phyloP scores from a whole-genome alignment of 2,888 invertebrate species.

The Chloroclysta siterata region DNA sequence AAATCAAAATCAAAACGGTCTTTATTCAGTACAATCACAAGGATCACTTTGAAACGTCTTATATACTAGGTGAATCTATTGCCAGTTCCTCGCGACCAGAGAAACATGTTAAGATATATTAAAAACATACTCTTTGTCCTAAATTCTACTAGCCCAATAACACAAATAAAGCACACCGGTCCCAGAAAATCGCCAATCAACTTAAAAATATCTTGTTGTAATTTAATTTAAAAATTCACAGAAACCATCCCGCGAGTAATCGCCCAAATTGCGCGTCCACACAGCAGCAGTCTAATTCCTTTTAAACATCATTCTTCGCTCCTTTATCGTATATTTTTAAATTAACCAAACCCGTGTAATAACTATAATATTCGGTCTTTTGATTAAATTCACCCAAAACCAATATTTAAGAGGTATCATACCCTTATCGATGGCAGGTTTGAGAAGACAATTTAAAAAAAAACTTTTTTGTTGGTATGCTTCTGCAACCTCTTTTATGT shows the following conservation, averaged over 20 bases:
- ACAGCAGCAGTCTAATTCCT: constrained; percentile 78
- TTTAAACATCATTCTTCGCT: constrained; percentile 79
- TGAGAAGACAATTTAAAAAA: constrained; percentile 55
- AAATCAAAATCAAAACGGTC: no score
- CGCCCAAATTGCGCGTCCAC: constrained; percentile 76
- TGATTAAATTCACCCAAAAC: constrained; percentile 81
- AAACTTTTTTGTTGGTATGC: constrained; percentile 44
- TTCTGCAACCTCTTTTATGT: constrained; percentile 38
- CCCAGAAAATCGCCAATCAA: constrained; percentile 57
- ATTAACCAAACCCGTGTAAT: constrained; percentile 74
- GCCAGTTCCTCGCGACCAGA: no score
- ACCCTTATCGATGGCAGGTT: constrained; percentile 52
- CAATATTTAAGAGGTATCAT: constrained; percentile 81
- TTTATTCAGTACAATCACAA: no score
- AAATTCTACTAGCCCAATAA: not conserved
- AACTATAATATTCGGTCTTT: constrained; percentile 74
- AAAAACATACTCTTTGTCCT: no score
- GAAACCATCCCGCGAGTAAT: constrained; percentile 74
- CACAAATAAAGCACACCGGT: constrained; percentile 29
- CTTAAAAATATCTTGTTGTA: constrained; percentile 77
- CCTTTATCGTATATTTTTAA: constrained; percentile 80
- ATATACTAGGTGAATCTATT: no score
- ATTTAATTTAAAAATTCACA: constrained; percentile 85
- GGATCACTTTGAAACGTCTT: no score
- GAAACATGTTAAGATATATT: no score